Percentiles rank a stretch among this genome's conserved stretches.
phyloP scores from a whole-genome alignment of 1,140 invertebrate species.

The Nebria ingens region DNA sequence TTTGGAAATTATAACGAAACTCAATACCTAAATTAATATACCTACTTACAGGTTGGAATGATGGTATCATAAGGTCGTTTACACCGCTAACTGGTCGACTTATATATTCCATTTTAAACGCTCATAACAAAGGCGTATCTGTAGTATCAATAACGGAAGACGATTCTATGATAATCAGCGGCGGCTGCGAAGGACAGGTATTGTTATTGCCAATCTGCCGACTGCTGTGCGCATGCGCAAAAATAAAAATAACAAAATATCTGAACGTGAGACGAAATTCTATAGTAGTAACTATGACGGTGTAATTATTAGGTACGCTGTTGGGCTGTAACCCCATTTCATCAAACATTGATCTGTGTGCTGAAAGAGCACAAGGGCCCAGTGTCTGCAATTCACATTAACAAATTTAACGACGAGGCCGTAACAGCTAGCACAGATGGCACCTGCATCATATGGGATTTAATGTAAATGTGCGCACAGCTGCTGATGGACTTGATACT shows the following conservation, averaged over 20 bases:
- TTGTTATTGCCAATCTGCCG: not conserved
- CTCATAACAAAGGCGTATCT: conserved; percentile 78
- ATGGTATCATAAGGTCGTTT: conserved; percentile 75
- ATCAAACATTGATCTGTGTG: conserved; percentile 52
- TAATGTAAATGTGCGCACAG: too few relatives aligned
- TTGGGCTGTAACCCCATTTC: conserved; percentile 56
- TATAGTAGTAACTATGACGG: too few relatives aligned
- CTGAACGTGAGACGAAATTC: too few relatives aligned
- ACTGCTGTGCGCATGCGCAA: conserved; percentile 13
- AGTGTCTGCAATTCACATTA: conserved; percentile 71
- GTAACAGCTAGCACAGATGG: conserved; percentile 82
- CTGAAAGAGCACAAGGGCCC: conserved; percentile 84
- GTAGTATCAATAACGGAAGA: conserved; percentile 63
- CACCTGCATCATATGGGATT: conserved; percentile 85
- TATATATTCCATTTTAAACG: conserved; percentile 71
- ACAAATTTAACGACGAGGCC: conserved; percentile 62
- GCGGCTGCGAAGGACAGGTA: conserved; percentile 79
- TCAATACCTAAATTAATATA: too few relatives aligned
- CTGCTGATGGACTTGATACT: too few relatives aligned
- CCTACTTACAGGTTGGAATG: conserved; percentile 73
- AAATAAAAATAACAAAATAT: conserved; percentile 28
- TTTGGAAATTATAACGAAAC: too few relatives aligned
- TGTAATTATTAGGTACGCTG: conserved; percentile 49
- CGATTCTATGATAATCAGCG: conserved; percentile 65
- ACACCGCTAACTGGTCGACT: conserved; percentile 69